Base-by-base conservation (phyloP, 2,113 vertebrate species). In the Polypterus bichir region DNA sequence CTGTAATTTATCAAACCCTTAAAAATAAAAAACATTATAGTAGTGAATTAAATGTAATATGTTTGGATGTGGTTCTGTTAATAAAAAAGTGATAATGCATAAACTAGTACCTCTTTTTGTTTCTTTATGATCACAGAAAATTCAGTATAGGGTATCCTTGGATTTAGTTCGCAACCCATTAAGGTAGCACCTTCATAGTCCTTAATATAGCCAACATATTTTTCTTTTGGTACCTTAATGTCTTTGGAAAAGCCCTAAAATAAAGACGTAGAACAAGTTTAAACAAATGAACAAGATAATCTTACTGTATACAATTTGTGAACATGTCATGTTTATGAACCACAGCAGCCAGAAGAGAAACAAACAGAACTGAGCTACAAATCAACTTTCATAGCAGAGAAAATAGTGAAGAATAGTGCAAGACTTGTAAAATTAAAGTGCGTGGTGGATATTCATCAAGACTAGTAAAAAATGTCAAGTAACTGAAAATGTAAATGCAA, bases 111-210 rank as follows among this genome's bases (percentile, higher is more conserved):
- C 92, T 98, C 96, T 74, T 99, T 99, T 74, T 98, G 96, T 70
- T 99, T 98, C 79, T 98, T 99, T 75, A 99, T 98, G 73, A 99
- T 99, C 67, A 99, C 92, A 5, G 96, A 98, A 78, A 99, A 97
- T 75, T 98, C 96, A 0, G 95, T 99, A 74, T 97, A 98, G 3
- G 96, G 95, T 67, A 98, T 99, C 73, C 85, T 88, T 59, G 95
- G 93, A 74, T 99, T 99, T 61, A 99, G 85, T 68, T 98, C 95
- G 72, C 96, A 99, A 61, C 95, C 96, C 96, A 98, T 99, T 68
- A 99, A 85, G 0, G 96, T 99, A 69, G 96, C 96, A 60, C 95
- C 95, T 77, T 99, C 96, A 64, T 98, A 99, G 75, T 99, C 96
- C 69, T 99, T 99, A 76, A 99, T 99, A 73, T 98, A 98, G 71